These are phyloP conservation scores for Deladenus siricidicola DNA, from an alignment of 2,888 invertebrate species.

Conservation along the genomic window DNA sequence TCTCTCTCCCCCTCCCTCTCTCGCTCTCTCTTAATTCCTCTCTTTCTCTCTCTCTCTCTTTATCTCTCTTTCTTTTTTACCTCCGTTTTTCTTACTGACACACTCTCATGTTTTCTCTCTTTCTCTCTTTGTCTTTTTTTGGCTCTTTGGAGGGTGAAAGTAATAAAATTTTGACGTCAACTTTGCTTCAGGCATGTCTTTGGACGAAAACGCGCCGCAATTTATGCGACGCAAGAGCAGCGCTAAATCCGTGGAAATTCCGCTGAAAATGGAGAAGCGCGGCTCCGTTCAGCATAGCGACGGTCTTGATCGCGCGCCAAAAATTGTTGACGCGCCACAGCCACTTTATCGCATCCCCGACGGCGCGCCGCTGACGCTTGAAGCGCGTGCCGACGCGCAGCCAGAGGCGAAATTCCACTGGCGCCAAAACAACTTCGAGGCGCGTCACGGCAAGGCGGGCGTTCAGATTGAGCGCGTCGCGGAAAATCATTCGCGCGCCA, in stretches of 20 bases:
- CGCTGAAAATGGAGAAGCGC: constrained; percentile 11
- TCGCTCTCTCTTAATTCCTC: too few relatives aligned
- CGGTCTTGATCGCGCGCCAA: constrained; percentile 39
- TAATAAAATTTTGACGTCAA: too few relatives aligned
- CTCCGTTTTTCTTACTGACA: too few relatives aligned
- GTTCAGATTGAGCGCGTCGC: constrained; percentile 20
- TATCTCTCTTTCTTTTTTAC: too few relatives aligned
- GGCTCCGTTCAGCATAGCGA: too few relatives aligned
- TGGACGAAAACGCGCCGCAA: not conserved
- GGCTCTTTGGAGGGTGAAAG: too few relatives aligned
- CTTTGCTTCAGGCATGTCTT: too few relatives aligned
- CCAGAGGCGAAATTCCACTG: constrained; percentile 47
- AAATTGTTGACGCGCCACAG: constrained; percentile 30
- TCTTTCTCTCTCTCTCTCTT: too few relatives aligned
- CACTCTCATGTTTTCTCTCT: too few relatives aligned
- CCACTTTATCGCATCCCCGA: constrained; percentile 24
- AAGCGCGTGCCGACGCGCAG: constrained; percentile 38
- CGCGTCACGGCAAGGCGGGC: constrained; percentile 18
- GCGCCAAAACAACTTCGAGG: constrained; percentile 47
- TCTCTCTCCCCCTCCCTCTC: too few relatives aligned
- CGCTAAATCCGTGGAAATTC: too few relatives aligned
- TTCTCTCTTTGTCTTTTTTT: too few relatives aligned
- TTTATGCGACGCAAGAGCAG: not conserved
- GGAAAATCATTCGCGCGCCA: constrained; percentile 6
- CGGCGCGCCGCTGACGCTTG: constrained; percentile 29